phyloP scores from a whole-genome alignment of 1,140 invertebrate genomes.

The Nilaparvata lugens region DNA sequence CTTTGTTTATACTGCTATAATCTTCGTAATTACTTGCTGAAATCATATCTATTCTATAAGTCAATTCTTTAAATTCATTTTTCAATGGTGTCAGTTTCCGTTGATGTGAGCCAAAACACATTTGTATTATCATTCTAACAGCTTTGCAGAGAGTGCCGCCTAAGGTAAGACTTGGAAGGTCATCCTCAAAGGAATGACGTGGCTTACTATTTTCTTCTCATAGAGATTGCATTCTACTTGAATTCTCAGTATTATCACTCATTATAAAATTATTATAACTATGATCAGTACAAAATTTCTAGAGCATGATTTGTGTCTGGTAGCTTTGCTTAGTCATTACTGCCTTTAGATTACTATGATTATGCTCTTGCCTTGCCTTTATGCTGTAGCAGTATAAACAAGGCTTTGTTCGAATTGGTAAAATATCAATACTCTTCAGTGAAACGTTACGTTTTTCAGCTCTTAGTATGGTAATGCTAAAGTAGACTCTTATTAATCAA shows the following conservation, averaged over 20 bases:
- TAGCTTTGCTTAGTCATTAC: neutral
- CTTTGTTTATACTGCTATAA: slow-evolving; percentile 1
- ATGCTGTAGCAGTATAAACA: slow-evolving; percentile 2
- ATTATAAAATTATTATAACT: neutral
- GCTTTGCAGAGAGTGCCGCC: neutral
- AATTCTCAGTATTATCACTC: neutral
- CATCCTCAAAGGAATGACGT: neutral
- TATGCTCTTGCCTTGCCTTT: neutral
- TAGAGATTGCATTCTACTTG: neutral
- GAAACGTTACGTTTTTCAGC: neutral
- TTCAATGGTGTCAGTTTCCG: neutral
- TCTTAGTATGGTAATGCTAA: neutral
- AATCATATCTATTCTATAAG: neutral
- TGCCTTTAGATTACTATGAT: neutral
- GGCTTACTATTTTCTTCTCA: neutral
- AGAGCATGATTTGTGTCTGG: neutral
- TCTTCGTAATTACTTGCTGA: neutral
- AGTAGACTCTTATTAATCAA: neutral
- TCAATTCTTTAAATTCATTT: neutral
- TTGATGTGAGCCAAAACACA: neutral
- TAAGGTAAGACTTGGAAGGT: neutral
- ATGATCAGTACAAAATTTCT: neutral
- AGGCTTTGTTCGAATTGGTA: neutral
- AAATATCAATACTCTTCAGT: neutral
- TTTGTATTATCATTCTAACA: slow-evolving; percentile 1